Evolutionary conservation across 1,140 invertebrate genomes (phyloP), one percentile per base, ranked within the genome.

Genomic region (Carcinoscorpius rotundicauda): DNA sequence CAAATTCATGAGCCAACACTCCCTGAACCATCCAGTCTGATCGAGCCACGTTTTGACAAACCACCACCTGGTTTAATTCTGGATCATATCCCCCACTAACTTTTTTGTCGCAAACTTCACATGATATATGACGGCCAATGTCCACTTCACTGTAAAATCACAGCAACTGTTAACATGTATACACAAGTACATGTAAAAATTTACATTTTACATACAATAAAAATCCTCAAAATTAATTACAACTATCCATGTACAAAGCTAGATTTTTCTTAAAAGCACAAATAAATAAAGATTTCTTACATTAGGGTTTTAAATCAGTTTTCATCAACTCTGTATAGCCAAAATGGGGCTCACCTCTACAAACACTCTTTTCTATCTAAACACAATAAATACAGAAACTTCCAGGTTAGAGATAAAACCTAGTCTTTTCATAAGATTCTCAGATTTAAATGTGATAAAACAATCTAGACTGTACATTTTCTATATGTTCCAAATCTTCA

Each of bases 21-120:
- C 85, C 85, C 75, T 88, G 86, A 1, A 93, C 83, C 71, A 84
- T 80, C 4, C 82, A 82, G 75, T 84, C 76, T 55, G 77, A 80
- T 59, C 72, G 80, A 10, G 84, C 83, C 61, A 84, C 83, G 81
- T 98, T 97, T 75, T 96, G 89, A 73, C 93, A 98, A 8, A 97
- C 81, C 5, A 98, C 86, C 67, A 97, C 87, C 80, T 93, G 91
- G 81, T 94, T 94, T 52, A 86, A 74, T 71, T 85, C 80, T 8
- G 90, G 86, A 82, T 97, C 94, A 81, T 91, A 97, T 10, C 94
- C 94, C 52, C 94, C 94, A 73, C 83, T 91, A 0, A 97, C 88
- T 52, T 81, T 78, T 29, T 80, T 76, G 73, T 87, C 84, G 78
- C 95, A 98, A 29, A 87, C 82, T 82, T 97, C 94, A 81, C 93